These are phyloP conservation scores for Corvus hawaiiensis DNA, from an alignment of 2,113 vertebrate species.

Conservation along the genomic window DNA sequence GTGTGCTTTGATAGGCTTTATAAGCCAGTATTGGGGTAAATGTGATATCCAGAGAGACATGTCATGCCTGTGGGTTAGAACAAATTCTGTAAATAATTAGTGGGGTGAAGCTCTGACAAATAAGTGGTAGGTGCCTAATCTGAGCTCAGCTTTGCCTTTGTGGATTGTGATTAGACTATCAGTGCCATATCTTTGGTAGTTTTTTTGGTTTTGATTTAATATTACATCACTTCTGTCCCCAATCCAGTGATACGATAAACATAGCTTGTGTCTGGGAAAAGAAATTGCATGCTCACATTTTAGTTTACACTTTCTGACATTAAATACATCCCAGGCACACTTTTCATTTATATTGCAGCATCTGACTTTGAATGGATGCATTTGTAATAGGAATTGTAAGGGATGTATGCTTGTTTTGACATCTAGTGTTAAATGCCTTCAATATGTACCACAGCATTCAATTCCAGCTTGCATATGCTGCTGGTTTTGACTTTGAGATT, in stretches of 20 bases:
- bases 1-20: neutral
- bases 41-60: neutral
- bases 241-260: neutral
- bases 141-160: neutral
- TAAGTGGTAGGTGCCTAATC: neutral
- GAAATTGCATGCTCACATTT: neutral
- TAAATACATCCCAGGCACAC: neutral
- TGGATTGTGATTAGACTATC: neutral
- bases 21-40: neutral
- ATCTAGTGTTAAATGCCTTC: conserved; percentile 30
- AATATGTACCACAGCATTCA: neutral
- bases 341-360: neutral
- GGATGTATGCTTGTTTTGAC: conserved; percentile 30
- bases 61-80: neutral
- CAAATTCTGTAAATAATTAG: neutral
- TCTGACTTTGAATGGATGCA: conserved; percentile 11
- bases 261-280: neutral
- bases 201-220: neutral
- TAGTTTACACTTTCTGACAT: neutral
- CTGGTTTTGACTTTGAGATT: neutral
- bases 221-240: neutral
- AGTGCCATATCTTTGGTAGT: neutral
- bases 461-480: neutral
- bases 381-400: conserved; percentile 44
- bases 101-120: neutral